Conservation (phyloP, 2,113 vertebrate genomes). For the Glaucidium brasilianum region DNA sequence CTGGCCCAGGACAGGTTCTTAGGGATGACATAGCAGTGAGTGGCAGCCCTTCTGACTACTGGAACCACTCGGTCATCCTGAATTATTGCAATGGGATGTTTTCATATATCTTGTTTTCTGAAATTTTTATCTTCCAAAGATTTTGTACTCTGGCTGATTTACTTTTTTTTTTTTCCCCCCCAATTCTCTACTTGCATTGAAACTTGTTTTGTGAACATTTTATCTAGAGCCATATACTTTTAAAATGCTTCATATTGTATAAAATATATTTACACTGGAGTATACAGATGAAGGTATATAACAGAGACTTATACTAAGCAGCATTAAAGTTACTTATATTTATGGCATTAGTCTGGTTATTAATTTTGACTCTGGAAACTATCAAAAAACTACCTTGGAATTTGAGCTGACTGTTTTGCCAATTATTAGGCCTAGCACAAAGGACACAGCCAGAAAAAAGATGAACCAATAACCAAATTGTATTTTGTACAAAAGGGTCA, state of each 20-base stretch:
- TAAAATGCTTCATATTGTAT: not conserved
- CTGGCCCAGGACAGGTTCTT: not conserved
- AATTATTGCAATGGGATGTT: not conserved
- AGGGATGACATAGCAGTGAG: not conserved
- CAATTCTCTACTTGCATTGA: not conserved
- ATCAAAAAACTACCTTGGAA: not conserved
- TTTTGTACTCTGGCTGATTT: not conserved
- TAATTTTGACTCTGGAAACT: not conserved
- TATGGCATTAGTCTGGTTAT: not conserved
- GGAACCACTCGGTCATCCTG: not conserved
- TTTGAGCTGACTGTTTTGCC: too few relatives aligned
- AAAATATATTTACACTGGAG: constrained; percentile 6
- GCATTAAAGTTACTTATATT: constrained; percentile 51
- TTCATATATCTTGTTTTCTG: not conserved
- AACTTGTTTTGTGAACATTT: not conserved
- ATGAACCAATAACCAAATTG: too few relatives aligned
- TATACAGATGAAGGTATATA: not conserved
- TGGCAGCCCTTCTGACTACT: not conserved
- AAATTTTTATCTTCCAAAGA: not conserved
- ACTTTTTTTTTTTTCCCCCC: not conserved
- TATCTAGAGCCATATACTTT: not conserved
- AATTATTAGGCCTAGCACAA: too few relatives aligned
- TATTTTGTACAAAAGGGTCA: too few relatives aligned
- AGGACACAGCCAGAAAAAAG: too few relatives aligned
- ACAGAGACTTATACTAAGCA: not conserved